Base-by-base conservation (phyloP, 2,113 vertebrate species). In the Erythrocercus mccallii region DNA sequence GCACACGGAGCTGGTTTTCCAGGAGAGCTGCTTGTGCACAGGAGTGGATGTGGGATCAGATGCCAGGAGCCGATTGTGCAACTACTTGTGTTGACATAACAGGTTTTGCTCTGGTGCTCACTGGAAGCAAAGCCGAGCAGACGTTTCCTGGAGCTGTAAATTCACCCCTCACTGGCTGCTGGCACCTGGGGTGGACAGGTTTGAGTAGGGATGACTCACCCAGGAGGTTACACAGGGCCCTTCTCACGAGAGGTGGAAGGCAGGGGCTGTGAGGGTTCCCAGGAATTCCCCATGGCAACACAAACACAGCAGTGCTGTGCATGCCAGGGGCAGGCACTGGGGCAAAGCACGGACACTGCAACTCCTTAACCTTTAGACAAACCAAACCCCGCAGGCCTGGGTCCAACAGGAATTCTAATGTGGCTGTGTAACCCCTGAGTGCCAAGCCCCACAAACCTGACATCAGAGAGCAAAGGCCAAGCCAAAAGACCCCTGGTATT, bases 191-290 rank as follows among this genome's bases (percentile, higher is more conserved):
- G 10, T 13, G 64, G 73, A 45, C 83, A 69, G 66, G 68, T 90
- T 64, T 69, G 70, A 66, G 68, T 47, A 14, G 69, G 9, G 15
- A 10, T 28, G 97, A 97, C 73, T 97, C 94, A 96, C 22, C 45
- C n/a, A 3, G n/a, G 24, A n/a, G 65, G 69, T 64, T 42, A 4
- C 15, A 16, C 16, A 1, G 40, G 42, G 80, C 62, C 19, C 64
- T 90, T 88, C 91, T 73, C 92, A 93, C 5, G 14, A 40, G 2
- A 57, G 51, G 45, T 30, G 57, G 20, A n/a, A 66, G 66, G 44
- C 22, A 15, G 45, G 71, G 78, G 28, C 44, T 1, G 2, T 40
- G 38, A 15, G 5, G 18, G 48, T 7, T 89, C 81, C 58, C 35
- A 81, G 88, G 53, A 87, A 38, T 51, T 85, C 25, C 77, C 91